Base-by-base conservation (phyloP, 2,113 vertebrate genomes). In the Aegotheles bennettii region DNA sequence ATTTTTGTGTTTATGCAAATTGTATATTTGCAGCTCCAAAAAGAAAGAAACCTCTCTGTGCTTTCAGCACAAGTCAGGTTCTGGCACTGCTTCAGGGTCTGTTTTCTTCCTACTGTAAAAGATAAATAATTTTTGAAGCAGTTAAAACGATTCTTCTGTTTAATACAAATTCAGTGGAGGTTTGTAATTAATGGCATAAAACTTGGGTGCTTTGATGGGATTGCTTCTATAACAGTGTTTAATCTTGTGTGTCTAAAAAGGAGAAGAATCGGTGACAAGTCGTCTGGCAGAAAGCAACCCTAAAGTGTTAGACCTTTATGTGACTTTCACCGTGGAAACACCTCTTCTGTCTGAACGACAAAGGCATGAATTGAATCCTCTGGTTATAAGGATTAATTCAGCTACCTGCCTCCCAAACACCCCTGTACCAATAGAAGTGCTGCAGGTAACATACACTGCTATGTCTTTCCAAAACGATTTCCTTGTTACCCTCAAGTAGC, bases 301-400 rank as follows among this genome's bases (percentile, higher is more conserved):
- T 73, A 92, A 90, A 36, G 50, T 99, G 61, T 79, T 93, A 57
- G 98, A 98, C 60, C 97, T 96, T 69, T 96, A 98, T 54, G 81
- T 97, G 85, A 98, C 95, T 47, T 95, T 99, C 53, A 95, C 97
- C 65, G 93, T 98, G 57, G 97, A 98, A 70, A 85, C 89, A 31
- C 97, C 98, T 5, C 96, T 99, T 47, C 95, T 99, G 84, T 98
- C 98, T 3, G 98, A 99, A n/a, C 93, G 98, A 81, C 97, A 99
- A 40, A 98, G 89, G 86, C 89, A 21, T 56, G 98, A 99, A 54
- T 95, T 99, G 48, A 99, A 99, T 71, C 99, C 99, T 7, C 61
- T 99, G 91, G 91, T 97, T 87, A 98, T 99, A 95, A 98, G 93
- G 38, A 97, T 99, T 82, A 73, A 93, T 33, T 98, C 98, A 10